These are phyloP conservation scores for Watsonalla cultraria DNA, from an alignment of 2,888 invertebrate genomes.

Conservation along the genomic window DNA sequence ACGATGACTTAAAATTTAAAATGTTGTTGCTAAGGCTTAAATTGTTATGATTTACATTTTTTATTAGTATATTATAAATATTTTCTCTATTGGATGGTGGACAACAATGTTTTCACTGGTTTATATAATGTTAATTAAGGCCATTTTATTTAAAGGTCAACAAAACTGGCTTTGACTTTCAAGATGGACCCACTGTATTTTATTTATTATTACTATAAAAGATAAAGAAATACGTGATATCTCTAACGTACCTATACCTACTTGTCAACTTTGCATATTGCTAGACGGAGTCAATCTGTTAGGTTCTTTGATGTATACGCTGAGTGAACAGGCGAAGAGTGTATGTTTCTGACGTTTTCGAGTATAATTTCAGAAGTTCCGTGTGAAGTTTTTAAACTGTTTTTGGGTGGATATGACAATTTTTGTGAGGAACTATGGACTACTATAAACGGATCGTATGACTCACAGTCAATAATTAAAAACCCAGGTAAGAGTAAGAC, in stretches of 20 bases:
- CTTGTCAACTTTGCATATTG: constrained; percentile 7
- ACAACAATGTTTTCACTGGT: constrained; percentile 35
- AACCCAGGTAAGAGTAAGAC: no score
- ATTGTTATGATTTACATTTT: no score
- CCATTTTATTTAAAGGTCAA: constrained; percentile 66
- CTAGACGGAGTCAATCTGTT: not conserved
- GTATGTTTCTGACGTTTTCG: not conserved
- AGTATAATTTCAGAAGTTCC: no score
- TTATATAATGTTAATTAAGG: constrained; percentile 55
- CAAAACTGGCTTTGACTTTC: constrained; percentile 53
- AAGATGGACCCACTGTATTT: constrained; percentile 45
- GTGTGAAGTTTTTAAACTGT: no score
- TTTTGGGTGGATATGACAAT: no score
- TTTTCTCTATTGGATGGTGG: constrained; percentile 22
- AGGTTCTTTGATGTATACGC: not conserved
- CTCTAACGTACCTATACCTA: constrained; percentile 14
- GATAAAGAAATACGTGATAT: constrained; percentile 21
- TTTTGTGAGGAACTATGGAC: no score
- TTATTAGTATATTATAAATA: not conserved
- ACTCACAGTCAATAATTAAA: no score
- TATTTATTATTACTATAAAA: constrained; percentile 42
- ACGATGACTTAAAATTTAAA: no score
- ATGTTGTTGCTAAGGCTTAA: no score
- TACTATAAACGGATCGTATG: no score
- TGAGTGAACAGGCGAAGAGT: no score